Evolutionary conservation across 1,140 invertebrate genomes (phyloP).

Genomic region (Brachystomella parvula): DNA sequence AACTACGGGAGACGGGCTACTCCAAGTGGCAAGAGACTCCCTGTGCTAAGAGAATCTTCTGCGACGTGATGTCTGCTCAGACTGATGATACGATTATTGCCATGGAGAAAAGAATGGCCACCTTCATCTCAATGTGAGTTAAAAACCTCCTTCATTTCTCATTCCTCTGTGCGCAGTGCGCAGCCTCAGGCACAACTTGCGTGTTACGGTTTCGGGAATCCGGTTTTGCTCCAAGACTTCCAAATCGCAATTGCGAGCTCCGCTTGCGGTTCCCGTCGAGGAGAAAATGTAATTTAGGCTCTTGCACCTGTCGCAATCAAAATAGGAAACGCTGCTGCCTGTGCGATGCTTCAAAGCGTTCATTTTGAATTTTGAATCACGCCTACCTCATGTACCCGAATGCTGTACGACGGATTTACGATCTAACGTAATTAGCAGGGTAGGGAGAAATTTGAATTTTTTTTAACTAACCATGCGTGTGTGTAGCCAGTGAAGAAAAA

Average conservation of each 20-base stretch:
- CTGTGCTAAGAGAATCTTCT: constrained; percentile 66
- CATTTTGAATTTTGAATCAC: neutral
- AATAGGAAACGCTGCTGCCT: neutral
- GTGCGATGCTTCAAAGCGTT: neutral
- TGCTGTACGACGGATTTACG: too few species aligned
- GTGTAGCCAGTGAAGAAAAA: neutral
- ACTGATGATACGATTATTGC: constrained; percentile 55
- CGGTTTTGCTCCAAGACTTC: neutral
- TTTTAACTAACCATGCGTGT: neutral
- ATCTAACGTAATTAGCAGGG: too few species aligned
- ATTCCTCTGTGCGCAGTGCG: neutral
- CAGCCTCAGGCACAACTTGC: neutral
- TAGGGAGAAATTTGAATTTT: too few species aligned
- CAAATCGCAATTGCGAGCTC: neutral
- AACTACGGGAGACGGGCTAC: constrained; percentile 37
- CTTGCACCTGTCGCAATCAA: neutral
- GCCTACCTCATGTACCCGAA: neutral
- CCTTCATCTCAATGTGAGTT: constrained; percentile 61
- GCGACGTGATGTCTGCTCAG: constrained; percentile 59
- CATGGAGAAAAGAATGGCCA: constrained; percentile 70
- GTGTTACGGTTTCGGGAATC: neutral
- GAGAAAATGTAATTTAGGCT: neutral
- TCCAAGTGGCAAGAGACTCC: constrained; percentile 62
- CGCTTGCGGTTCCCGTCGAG: neutral
- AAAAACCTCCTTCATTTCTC: neutral